Conservation (phyloP, 2,113 vertebrate genomes). For the Chrysemys picta region DNA sequence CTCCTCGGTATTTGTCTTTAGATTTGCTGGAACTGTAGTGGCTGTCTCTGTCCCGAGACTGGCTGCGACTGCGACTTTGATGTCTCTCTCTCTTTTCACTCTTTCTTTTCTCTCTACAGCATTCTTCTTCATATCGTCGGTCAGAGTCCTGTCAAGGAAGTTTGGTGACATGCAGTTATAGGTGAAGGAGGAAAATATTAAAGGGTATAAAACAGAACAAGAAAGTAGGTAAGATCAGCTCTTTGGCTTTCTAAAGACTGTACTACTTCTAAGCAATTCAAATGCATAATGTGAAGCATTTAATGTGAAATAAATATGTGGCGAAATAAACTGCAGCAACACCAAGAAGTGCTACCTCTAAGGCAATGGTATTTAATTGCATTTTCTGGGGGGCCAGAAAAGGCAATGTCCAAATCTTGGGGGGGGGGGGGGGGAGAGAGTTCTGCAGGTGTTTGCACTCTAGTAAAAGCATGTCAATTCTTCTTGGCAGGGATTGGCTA, state of each 20-base stretch:
- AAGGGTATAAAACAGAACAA: not conserved
- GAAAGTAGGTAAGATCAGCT: not conserved
- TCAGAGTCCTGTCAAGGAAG: slow-evolving; percentile 73
- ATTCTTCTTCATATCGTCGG: slow-evolving; percentile 75
- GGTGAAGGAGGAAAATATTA: not conserved
- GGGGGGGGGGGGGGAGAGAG: no score
- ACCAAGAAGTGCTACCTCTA: not conserved
- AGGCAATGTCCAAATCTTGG: no score
- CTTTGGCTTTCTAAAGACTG: not conserved
- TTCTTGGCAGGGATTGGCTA: no score
- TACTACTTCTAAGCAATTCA: not conserved
- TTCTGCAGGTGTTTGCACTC: no score
- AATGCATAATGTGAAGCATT: not conserved
- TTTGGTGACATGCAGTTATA: not conserved
- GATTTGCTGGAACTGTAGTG: slow-evolving; percentile 74
- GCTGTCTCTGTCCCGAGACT: slow-evolving; percentile 77
- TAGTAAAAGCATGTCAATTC: no score
- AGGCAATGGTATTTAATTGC: no score
- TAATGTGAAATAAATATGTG: not conserved
- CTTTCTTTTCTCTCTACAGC: slow-evolving; percentile 77
- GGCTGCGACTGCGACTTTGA: slow-evolving; percentile 83
- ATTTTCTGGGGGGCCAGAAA: no score
- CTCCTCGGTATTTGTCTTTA: slow-evolving; percentile 65
- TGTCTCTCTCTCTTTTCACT: slow-evolving; percentile 79
- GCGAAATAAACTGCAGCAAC: not conserved